Conservation (phyloP, 92 coral and sea anemone genomes). For the Siderastrea radians region DNA sequence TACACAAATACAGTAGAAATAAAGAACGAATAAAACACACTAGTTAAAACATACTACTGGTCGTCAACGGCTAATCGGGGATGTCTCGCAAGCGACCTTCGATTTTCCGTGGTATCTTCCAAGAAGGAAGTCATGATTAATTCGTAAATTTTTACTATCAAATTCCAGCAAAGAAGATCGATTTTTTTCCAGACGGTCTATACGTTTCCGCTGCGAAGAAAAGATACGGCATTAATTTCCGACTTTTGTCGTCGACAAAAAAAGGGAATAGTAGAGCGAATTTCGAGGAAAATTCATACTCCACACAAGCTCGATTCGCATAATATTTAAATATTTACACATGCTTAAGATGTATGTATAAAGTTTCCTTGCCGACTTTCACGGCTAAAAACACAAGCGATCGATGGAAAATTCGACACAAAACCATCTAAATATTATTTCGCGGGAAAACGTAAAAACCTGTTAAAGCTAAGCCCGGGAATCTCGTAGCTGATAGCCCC, state of each 20-base stretch:
- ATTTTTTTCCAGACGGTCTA: conserved; percentile 6
- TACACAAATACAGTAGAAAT: conserved; percentile 33
- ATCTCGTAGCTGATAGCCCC: conserved; percentile 5
- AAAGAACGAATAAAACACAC: conserved; percentile 3
- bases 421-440: not conserved
- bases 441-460: not conserved
- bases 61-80: not conserved
- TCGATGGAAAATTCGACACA: conserved; percentile 20
- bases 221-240: conserved; percentile 25
- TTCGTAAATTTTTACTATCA: conserved; percentile 43
- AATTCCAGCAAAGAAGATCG: conserved; percentile 32
- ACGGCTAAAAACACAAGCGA: conserved; percentile 29
- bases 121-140: conserved; percentile 48
- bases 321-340: conserved; percentile 95
- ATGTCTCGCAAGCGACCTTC: conserved; percentile 25
- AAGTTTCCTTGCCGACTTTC: conserved; percentile 72
- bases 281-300: conserved; percentile 29
- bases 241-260: conserved; percentile 16
- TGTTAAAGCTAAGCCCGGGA: not conserved
- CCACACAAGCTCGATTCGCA: conserved; percentile 58
- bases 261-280: conserved; percentile 31
- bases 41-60: not conserved
- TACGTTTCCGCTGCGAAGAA: conserved; percentile 14
- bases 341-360: conserved; percentile 77
- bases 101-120: conserved; percentile 18